These are phyloP conservation scores for Morpho achilles DNA, from an alignment of 2,888 invertebrate species.

Conservation along the genomic window DNA sequence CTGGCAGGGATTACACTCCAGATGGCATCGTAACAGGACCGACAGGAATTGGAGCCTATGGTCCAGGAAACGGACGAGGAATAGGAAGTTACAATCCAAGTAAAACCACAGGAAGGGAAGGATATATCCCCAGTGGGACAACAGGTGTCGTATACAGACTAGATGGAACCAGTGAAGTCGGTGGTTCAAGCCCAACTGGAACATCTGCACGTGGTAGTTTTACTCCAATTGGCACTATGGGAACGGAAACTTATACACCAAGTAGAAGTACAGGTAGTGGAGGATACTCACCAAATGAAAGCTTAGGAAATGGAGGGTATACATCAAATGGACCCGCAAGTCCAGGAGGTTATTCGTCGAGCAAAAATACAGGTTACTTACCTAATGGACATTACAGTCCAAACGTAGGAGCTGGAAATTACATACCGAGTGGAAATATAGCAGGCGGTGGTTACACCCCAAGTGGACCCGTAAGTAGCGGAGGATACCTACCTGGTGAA, in stretches of 20 bases:
- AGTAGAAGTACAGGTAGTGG: constrained; percentile 10
- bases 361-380: background rate
- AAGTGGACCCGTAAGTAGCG: background rate
- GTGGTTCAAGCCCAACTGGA: background rate
- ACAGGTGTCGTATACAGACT: background rate
- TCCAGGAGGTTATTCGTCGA: constrained; percentile 9
- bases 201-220: background rate
- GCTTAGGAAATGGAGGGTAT: constrained; percentile 3
- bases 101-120: background rate
- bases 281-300: constrained; percentile 17
- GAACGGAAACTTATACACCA: constrained; percentile 4
- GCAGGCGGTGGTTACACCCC: background rate
- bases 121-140: constrained; percentile 1
- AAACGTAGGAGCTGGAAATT: background rate
- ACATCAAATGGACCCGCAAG: constrained; percentile 1
- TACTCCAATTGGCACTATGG: background rate
- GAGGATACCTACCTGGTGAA: background rate
- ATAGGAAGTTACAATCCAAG: background rate
- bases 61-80: constrained; percentile 3
- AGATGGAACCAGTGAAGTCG: background rate
- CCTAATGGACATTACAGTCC: background rate
- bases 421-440: background rate
- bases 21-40: background rate
- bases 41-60: background rate
- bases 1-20: constrained; percentile 7